Base-by-base conservation (phyloP, 1,140 invertebrate genomes). In the Cherax destructor region DNA sequence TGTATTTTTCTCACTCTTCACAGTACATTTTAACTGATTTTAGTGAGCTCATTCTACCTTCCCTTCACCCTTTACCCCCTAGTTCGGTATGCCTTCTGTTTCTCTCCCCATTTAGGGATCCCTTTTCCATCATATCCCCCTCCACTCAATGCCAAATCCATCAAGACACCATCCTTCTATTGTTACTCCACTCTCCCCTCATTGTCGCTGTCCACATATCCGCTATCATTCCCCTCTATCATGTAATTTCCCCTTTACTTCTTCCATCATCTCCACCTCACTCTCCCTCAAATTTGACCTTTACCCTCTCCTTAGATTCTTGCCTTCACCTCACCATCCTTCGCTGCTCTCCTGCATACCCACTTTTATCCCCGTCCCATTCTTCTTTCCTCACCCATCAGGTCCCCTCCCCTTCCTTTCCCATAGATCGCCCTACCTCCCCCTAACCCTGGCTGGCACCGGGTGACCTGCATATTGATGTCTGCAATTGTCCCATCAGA, bases 391-490 rank as follows among this genome's bases (percentile, higher is more conserved):
- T 24, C 83, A 76, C 65, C 69, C 83, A 65, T 78, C 61, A 56
- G 30, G 49, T 72, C 50, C 47, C 87, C 80, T 50, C 47, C 77
- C 61, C 47, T 52, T 56, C 78, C 65, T 52, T 13, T 30, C 86
- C 86, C 88, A 76, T 61, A 74, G 30, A 24, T 65, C 79, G 16
- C 77, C 50, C n/a, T 41, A 18, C 80, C 84, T 65, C 30, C 47
- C 85, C 72, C 90, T 30, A 52, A 49, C 61, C 78, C 72, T 52
- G 47, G 50, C 24, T 72, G 72, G 56, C 72, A 86, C 65, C 84
- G 50, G 78, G 72, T 87, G 84, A 92, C 86, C 84, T 92, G 86
- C 86, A 92, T 92, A 92, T 92, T 87, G 84, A 92, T 92, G 86
- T 92, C 78, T 92, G 72, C 86, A 92, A 87, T 87, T 92, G 86